phyloP scores from a whole-genome alignment of 2,113 vertebrate genomes.

The Anas platyrhynchos region DNA sequence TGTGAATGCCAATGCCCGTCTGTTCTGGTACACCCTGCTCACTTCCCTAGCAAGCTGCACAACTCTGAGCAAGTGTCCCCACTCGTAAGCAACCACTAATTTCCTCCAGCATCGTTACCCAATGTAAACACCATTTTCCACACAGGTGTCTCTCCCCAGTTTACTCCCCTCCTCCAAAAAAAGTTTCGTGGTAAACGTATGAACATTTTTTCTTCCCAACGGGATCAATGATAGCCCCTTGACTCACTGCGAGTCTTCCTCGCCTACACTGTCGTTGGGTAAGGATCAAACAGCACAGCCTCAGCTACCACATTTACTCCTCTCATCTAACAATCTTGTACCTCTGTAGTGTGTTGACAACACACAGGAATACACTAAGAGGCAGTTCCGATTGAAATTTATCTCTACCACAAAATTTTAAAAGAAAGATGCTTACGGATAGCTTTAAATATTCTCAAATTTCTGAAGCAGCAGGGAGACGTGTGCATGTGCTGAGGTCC shows the following conservation, averaged over 20 bases:
- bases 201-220: not conserved
- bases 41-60: not conserved
- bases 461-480: not conserved
- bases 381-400: not conserved
- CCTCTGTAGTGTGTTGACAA: no score
- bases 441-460: not conserved
- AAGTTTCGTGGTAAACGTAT: not conserved
- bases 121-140: not conserved
- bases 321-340: not conserved
- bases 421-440: not conserved
- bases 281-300: not conserved
- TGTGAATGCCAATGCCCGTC: not conserved
- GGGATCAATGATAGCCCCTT: not conserved
- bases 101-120: not conserved
- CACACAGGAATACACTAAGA: not conserved
- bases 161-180: not conserved
- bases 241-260: not conserved
- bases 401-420: not conserved
- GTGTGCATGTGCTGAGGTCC: not conserved
- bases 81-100: not conserved
- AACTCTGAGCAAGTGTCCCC: not conserved
- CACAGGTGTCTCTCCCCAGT: not conserved
- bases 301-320: not conserved
- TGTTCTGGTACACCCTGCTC: not conserved
- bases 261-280: not conserved